These are phyloP conservation scores for Philypnodon macrostomus DNA, from an alignment of 2,797 vertebrate genomes.

Conservation along the genomic window DNA sequence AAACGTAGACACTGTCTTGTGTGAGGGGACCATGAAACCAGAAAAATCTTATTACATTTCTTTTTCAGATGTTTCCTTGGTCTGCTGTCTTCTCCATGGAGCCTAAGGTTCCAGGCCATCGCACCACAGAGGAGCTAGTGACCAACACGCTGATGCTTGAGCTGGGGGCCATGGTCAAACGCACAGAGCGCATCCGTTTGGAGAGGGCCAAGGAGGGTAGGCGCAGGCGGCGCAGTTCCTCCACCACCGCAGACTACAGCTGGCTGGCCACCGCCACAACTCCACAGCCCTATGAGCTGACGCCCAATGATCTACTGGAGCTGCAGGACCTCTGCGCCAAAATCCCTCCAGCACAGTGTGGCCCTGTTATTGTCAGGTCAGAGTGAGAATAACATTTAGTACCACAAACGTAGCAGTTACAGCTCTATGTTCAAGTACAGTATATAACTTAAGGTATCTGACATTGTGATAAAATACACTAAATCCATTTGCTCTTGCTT, in stretches of 20 bases:
- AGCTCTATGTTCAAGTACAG: too few species aligned
- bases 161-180: constrained; percentile 79
- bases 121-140: constrained; percentile 74
- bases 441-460: too few species aligned
- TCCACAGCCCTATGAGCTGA: constrained; percentile 72
- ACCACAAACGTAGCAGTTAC: too few species aligned
- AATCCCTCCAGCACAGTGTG: constrained; percentile 79
- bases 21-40: too few species aligned
- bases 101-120: constrained; percentile 78
- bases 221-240: constrained; percentile 70
- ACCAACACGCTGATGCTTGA: constrained; percentile 84
- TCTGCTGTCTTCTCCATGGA: constrained; percentile 76
- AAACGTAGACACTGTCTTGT: too few species aligned
- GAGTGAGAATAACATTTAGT: not conserved
- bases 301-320: constrained; percentile 76
- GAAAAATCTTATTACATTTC: not conserved
- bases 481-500: not conserved
- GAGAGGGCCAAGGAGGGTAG: constrained; percentile 69
- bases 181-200: constrained; percentile 75
- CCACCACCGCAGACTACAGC: constrained; percentile 78
- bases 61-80: constrained; percentile 80
- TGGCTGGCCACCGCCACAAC: constrained; percentile 74
- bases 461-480: too few species aligned
- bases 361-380: constrained; percentile 79
- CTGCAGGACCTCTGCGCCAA: constrained; percentile 79